These are phyloP conservation scores for Sarcophaga peregrina DNA, from an alignment of 1,140 invertebrate genomes.

Conservation along the genomic window DNA sequence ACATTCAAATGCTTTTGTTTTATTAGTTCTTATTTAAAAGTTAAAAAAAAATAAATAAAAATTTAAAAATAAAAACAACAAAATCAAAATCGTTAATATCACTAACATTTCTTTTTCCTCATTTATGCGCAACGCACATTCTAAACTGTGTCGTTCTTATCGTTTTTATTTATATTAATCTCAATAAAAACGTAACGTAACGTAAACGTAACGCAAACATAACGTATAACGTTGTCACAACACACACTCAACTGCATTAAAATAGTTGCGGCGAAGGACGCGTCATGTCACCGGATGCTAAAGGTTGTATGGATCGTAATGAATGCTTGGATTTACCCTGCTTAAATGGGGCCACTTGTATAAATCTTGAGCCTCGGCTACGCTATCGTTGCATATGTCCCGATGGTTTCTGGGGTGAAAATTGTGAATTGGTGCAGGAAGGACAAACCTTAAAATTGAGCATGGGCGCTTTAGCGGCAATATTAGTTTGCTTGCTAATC, in stretches of 20 bases:
- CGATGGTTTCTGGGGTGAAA: conserved; percentile 91
- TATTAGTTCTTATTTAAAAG: no score
- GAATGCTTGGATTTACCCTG: conserved; percentile 93
- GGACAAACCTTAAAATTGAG: conserved; percentile 91
- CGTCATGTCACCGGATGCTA: conserved; percentile 86
- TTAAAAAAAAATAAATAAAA: no score
- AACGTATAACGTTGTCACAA: background rate
- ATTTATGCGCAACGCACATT: background rate
- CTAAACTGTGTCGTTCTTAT: background rate
- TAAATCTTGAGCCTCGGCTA: conserved; percentile 87
- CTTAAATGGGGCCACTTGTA: conserved; percentile 88
- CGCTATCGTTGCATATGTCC: conserved; percentile 88
- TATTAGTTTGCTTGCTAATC: conserved; percentile 92
- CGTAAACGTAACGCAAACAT: conserved; percentile 3
- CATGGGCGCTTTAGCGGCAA: conserved; percentile 92
- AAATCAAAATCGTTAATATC: background rate
- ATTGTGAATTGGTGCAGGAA: conserved; percentile 93
- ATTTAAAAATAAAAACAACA: no score
- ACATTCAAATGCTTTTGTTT: no score
- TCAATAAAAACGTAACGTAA: background rate
- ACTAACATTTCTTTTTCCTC: background rate
- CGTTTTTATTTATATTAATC: background rate
- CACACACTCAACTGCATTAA: background rate
- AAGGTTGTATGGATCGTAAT: conserved; percentile 93
- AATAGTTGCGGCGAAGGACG: conserved; percentile 90